Base-by-base conservation (phyloP, 1,140 invertebrate species). In the Pararge aegeria region DNA sequence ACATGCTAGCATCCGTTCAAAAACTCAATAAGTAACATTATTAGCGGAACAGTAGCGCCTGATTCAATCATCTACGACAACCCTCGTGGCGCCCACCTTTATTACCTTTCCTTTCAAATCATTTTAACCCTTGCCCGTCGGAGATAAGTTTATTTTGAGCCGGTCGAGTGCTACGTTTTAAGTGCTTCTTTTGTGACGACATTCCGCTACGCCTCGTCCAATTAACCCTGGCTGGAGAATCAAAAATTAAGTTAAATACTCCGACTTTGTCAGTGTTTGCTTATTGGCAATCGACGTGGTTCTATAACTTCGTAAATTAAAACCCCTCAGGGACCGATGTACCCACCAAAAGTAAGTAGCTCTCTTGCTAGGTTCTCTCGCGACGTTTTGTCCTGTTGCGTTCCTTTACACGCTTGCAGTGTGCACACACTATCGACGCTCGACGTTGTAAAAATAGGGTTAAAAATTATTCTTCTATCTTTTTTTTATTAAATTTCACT, bases 131-230 rank as follows among this genome's bases (percentile, higher is more conserved):
- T 86, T 87, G 82, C 84, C 81, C 76, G 75, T 46, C 68, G 50
- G 66, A 86, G 83, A 87, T 87, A 87, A 86, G 84, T 88, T 88
- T 88, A 88, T 88, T 88, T 86, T 88, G 83, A 88, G 80, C 82
- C 75, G 70, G 68, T 71, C 68, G 75, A 83, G 76, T 82, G 78
- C 71, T 70, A 70, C 71, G 66, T 75, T 83, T 80, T 83, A 83
- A 88, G 85, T 88, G 85, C 80, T 88, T 88, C 85, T 88, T 88
- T 88, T 88, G 80, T 88, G 80, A 74, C 75, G 74, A 75, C 72
- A 86, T 86, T 84, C 75, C 79, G 68, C 69, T 83, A 68, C 77
- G 73, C 69, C 72, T 77, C 80, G 83, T 48, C 68, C 81, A 88
- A 86, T 87, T 88, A 86, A 78, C 73, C 67, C 61, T 61, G 66